Conservation (phyloP, 1,140 invertebrate genomes). For the Trichoplusia ni region DNA sequence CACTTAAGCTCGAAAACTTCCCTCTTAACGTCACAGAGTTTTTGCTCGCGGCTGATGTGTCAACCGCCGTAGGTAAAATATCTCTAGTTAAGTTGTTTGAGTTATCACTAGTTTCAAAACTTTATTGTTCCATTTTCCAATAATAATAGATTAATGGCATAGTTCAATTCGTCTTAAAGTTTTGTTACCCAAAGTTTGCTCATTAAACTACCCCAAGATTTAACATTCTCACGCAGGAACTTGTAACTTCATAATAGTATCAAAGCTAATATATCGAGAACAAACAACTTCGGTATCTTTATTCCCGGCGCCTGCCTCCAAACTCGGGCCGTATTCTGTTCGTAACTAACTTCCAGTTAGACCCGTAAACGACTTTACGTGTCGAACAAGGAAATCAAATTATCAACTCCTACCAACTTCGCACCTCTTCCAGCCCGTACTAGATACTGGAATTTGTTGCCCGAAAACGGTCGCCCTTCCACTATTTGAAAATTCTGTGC, state of each 20-base stretch:
- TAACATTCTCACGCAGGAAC: constrained; percentile 4
- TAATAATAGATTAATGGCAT: too few relatives aligned
- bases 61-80: constrained; percentile 44
- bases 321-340: constrained; percentile 58
- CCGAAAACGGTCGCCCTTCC: constrained; percentile 53
- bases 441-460: constrained; percentile 62
- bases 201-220: constrained; percentile 14
- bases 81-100: constrained; percentile 29
- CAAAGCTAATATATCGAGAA: constrained; percentile 31
- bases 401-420: constrained; percentile 71
- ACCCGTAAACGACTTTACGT: constrained; percentile 75
- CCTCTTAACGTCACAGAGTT: constrained; percentile 46
- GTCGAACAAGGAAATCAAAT: constrained; percentile 78
- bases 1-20: constrained; percentile 62
- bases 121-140: too few relatives aligned
- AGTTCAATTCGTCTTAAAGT: too few relatives aligned
- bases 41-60: constrained; percentile 36
- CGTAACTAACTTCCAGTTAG: constrained; percentile 65
- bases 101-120: too few relatives aligned
- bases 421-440: constrained; percentile 58
- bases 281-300: constrained; percentile 48
- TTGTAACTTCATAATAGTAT: constrained; percentile 29
- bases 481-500: constrained; percentile 70
- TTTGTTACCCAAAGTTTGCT: constrained; percentile 4
- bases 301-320: constrained; percentile 47